Conservation (phyloP, 2,113 vertebrate genomes). For the Uria lomvia region DNA sequence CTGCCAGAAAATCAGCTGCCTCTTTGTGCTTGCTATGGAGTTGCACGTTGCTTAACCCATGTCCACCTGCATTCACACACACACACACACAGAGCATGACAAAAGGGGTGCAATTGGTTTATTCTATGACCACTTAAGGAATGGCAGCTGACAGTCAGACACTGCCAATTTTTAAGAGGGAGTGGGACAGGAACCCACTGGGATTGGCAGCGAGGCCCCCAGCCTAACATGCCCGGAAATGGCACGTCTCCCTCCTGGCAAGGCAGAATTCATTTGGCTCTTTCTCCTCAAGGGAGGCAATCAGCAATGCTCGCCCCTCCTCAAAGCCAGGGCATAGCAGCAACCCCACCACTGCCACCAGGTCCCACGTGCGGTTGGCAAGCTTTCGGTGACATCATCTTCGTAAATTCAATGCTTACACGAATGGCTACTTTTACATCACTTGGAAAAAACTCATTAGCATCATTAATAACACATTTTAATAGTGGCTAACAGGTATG, state of each 20-base stretch:
- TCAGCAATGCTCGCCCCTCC: not conserved
- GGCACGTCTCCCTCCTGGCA: conserved; percentile 14
- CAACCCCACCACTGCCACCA: not conserved
- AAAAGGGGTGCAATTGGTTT: conserved; percentile 25
- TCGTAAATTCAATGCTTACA: conserved; percentile 29
- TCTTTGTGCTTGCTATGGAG: not conserved
- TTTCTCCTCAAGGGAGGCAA: not conserved
- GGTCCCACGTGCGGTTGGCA: not conserved
- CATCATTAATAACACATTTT: conserved; percentile 55
- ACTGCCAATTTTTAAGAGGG: conserved; percentile 60
- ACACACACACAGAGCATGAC: not conserved
- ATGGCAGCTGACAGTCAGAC: conserved; percentile 60
- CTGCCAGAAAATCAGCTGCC: conserved; percentile 49
- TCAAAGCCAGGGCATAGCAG: not conserved
- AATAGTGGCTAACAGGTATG: not conserved
- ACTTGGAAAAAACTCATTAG: conserved; percentile 59
- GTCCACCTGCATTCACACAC: conserved; percentile 53
- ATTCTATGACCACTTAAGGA: conserved; percentile 59
- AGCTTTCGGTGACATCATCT: conserved; percentile 55
- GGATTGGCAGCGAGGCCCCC: not conserved
- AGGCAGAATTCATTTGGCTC: conserved; percentile 4
- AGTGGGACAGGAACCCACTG: conserved; percentile 34
- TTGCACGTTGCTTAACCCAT: not conserved
- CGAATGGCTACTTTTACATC: conserved; percentile 15
- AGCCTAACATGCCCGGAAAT: conserved; percentile 12